A percentile compares a stretch with the other conserved stretches of the same genome.
phyloP scores from a whole-genome alignment of 1,140 invertebrate genomes.

The Drosophila novamexicana region DNA sequence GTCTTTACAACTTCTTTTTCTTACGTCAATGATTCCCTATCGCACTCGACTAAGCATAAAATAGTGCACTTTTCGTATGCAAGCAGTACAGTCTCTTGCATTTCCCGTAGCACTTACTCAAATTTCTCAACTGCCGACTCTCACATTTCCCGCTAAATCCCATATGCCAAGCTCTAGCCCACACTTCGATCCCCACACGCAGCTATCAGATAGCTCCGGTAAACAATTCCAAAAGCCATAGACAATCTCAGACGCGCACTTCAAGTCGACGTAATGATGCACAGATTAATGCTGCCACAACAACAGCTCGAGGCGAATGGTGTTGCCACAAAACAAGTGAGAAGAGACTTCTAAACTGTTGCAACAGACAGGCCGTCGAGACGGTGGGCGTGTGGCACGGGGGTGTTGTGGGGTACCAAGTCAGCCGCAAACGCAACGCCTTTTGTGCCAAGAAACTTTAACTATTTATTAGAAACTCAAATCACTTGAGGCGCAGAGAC shows the following conservation, averaged over 20 bases:
- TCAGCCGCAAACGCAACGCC: constrained; percentile 64
- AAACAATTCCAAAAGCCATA: constrained; percentile 23
- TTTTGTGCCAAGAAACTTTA: constrained; percentile 75
- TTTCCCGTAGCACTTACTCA: constrained; percentile 17
- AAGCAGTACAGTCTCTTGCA: background rate
- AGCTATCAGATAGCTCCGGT: constrained; percentile 46
- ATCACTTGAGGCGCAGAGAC: constrained; percentile 41
- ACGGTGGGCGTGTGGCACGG: background rate
- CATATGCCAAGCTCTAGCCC: constrained; percentile 43
- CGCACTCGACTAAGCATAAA: too few relatives aligned
- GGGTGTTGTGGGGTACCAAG: constrained; percentile 32
- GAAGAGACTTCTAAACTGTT: constrained; percentile 41
- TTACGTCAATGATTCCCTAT: background rate
- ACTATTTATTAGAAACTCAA: constrained; percentile 73
- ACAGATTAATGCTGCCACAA: constrained; percentile 71
- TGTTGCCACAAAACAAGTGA: constrained; percentile 51
- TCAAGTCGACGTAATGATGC: constrained; percentile 65
- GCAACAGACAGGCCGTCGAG: constrained; percentile 17
- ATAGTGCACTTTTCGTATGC: background rate
- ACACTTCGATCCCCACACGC: constrained; percentile 58
- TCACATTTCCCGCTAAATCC: constrained; percentile 32
- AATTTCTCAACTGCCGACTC: constrained; percentile 40
- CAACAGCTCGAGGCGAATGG: constrained; percentile 44
- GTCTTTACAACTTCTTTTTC: background rate
- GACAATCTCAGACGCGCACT: constrained; percentile 36